Evolutionary conservation across 2,113 vertebrate genomes (phyloP), one percentile per base, ranked within the genome.

Genomic region (Condylura cristata): DNA sequence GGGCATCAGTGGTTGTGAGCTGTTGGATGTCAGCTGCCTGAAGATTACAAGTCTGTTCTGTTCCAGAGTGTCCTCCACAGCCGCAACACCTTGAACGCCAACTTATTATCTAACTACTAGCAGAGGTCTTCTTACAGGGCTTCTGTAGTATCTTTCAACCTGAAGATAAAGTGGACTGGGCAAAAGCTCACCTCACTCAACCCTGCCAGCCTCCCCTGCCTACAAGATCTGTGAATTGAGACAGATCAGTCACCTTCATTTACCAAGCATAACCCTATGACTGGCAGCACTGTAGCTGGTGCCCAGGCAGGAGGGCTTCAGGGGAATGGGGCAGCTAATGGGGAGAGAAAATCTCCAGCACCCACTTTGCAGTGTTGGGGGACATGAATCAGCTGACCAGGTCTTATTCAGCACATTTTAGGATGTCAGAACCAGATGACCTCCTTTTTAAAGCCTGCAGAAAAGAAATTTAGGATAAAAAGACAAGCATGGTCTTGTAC

Each of bases 391-490:
- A 60, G 39, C 51, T 58, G 63, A 72, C 56, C 14, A 26, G 44
- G n/a, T 61, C 75, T 81, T 65, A 56, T 8, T 81, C 32, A 51
- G 46, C 46, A 74, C 39, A 60, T 34, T 63, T 60, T 37, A 63
- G 70, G 41, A 82, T 16, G 11, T 26, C 12, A 56, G 72, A 72
- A 90, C 32, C 41, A 63, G 85, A 3, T 3, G 30, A 26, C 5
- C 48, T 44, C 39, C 7, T 11, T 46, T 46, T 30, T 53, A 85
- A 92, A 78, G 65, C 16, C n/a, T 0, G 0, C 92, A 72, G 34
- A 34, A n/a, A 93, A 95, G 72, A 39, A 74, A 22, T 80, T 44
- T 84, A 82, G 41, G n/a, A 63, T 30, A 71, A 81, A 90, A 95
- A 61, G n/a, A 34, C 1, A 56, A 66, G n/a, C 7, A 30, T 44